A percentile compares a stretch with the other conserved stretches of the same genome.
Conservation (phyloP, 2,797 vertebrate genomes). For the Poecile montanus region DNA sequence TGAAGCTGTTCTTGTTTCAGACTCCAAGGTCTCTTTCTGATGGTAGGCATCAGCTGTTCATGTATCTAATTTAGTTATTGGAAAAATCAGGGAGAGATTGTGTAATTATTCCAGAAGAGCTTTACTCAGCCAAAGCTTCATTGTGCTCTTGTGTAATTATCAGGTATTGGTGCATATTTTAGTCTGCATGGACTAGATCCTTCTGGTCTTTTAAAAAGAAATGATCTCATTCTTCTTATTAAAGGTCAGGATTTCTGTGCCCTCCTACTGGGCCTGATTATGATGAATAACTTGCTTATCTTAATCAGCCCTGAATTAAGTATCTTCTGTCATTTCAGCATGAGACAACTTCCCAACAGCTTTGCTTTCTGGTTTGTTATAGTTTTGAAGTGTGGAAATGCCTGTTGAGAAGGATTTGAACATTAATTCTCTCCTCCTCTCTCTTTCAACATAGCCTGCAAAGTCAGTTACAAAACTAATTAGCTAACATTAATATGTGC, state of each 20-base stretch:
- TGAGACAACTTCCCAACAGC: slow-evolving; percentile 35
- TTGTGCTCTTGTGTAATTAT: slow-evolving; percentile 6
- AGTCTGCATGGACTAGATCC: not conserved
- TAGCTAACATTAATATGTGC: slow-evolving; percentile 64
- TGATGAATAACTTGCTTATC: slow-evolving; percentile 48
- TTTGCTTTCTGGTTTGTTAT: slow-evolving; percentile 33
- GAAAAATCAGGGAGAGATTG: not conserved
- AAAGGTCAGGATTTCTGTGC: slow-evolving; percentile 52
- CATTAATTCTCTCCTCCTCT: slow-evolving; percentile 50
- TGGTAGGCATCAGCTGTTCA: not conserved
- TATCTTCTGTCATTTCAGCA: slow-evolving; percentile 45
- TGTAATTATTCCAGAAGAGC: slow-evolving; percentile 14
- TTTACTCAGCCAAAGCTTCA: not conserved
- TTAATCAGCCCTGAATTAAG: slow-evolving; percentile 58
- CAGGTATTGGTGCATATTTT: not conserved
- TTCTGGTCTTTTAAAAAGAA: not conserved
- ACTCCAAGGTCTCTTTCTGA: not conserved
- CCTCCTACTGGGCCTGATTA: slow-evolving; percentile 37
- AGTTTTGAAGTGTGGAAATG: slow-evolving; percentile 58
- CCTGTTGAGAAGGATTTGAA: slow-evolving; percentile 56
- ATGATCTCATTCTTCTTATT: not conserved
- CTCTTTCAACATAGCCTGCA: slow-evolving; percentile 16
- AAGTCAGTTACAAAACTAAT: slow-evolving; percentile 71
- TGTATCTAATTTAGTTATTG: not conserved
- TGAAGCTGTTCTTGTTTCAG: not conserved